phyloP scores from a whole-genome alignment of 2,888 invertebrate genomes.

The Biston betularia region DNA sequence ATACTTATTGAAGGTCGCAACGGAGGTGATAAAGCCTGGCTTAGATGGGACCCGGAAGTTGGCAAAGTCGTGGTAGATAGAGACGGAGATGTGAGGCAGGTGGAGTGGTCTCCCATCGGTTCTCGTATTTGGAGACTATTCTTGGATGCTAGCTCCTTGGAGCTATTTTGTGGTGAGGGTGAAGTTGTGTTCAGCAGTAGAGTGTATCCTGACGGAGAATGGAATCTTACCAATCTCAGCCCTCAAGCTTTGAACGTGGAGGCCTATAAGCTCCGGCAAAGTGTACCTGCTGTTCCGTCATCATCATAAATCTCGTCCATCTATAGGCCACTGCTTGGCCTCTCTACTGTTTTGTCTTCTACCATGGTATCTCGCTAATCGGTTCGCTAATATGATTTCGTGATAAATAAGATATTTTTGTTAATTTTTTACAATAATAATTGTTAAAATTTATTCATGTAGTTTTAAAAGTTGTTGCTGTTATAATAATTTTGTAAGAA shows the following conservation, averaged over 20 bases:
- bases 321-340: not conserved
- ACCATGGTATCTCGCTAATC: not conserved
- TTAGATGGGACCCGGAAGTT: constrained; percentile 64
- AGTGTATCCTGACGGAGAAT: constrained; percentile 70
- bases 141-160: constrained; percentile 76
- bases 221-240: constrained; percentile 69
- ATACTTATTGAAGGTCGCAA: constrained; percentile 63
- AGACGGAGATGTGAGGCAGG: constrained; percentile 70
- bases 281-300: constrained; percentile 59
- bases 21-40: constrained; percentile 61
- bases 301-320: not conserved
- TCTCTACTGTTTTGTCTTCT: not conserved
- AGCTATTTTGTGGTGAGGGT: constrained; percentile 79
- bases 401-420: not conserved
- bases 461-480: not conserved
- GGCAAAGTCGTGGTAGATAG: constrained; percentile 69
- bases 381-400: not conserved
- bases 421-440: not conserved
- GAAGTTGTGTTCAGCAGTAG: constrained; percentile 80
- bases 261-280: constrained; percentile 65
- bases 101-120: constrained; percentile 69
- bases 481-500: not conserved
- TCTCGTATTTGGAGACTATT: constrained; percentile 68
- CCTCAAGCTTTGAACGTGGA: constrained; percentile 60
- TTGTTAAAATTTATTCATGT: not conserved